These are phyloP conservation scores for Drosophila kanapiae DNA, from an alignment of 1,140 invertebrate species.

Conservation along the genomic window DNA sequence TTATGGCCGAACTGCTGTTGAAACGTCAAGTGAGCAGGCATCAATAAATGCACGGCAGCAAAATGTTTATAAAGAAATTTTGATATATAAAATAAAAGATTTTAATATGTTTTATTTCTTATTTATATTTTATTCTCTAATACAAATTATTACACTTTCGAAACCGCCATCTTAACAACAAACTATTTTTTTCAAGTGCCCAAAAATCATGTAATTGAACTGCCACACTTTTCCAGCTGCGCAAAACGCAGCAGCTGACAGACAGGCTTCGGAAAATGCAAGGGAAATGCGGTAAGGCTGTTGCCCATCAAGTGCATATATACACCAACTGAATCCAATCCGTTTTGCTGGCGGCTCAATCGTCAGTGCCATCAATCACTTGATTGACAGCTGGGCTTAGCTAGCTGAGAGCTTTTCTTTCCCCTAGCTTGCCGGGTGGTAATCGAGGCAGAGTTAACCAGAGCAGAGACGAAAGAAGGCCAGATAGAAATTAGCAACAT, in stretches of 20 bases:
- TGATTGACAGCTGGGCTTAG: slow-evolving; percentile 65
- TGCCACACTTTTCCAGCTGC: slow-evolving; percentile 60
- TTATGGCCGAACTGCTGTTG: not conserved
- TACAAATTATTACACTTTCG: not conserved
- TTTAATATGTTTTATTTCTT: not conserved
- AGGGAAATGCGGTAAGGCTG: not conserved
- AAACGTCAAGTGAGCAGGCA: not conserved
- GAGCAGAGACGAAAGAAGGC: not conserved
- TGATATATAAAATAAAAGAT: too few relatives aligned
- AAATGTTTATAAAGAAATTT: not conserved
- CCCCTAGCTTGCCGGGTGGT: slow-evolving; percentile 26
- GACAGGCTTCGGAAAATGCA: slow-evolving; percentile 47
- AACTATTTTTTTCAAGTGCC: not conserved
- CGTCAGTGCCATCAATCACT: slow-evolving; percentile 77
- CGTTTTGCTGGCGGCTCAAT: slow-evolving; percentile 58
- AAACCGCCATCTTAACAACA: too few relatives aligned
- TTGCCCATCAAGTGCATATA: slow-evolving; percentile 22
- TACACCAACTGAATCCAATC: slow-evolving; percentile 21
- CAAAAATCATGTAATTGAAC: slow-evolving; percentile 58
- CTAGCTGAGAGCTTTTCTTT: slow-evolving; percentile 42
- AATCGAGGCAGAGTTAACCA: slow-evolving; percentile 60
- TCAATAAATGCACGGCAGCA: not conserved
- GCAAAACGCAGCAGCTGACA: slow-evolving; percentile 58
- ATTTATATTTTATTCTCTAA: not conserved
- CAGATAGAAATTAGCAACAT: slow-evolving; percentile 70